phyloP scores from a whole-genome alignment of 1,140 invertebrate genomes.

The Caenorhabditis elegans region DNA sequence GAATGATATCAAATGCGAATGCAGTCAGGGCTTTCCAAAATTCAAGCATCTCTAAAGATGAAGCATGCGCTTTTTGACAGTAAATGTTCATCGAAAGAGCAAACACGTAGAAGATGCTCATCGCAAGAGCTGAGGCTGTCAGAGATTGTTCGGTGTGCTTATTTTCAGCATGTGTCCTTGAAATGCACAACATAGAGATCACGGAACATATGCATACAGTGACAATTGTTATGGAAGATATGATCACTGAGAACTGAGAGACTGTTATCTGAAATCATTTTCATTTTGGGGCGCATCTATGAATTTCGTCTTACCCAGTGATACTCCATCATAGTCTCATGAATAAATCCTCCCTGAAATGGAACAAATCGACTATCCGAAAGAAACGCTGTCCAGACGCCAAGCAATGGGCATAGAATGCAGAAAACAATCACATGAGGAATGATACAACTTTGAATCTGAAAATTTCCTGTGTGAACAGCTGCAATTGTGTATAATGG shows the following conservation, averaged over 20 bases:
- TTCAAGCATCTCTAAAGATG: background rate
- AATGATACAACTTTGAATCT: background rate
- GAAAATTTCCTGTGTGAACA: no score
- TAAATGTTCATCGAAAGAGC: background rate
- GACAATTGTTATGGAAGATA: background rate
- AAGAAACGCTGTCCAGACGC: background rate
- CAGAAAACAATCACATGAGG: background rate
- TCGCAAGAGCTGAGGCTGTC: background rate
- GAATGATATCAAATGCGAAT: background rate
- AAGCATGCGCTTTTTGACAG: background rate
- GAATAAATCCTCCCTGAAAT: background rate
- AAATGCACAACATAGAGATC: background rate
- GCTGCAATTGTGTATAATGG: no score
- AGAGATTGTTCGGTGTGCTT: background rate
- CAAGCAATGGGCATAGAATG: background rate
- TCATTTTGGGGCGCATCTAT: background rate
- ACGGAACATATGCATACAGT: background rate
- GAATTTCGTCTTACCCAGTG: background rate
- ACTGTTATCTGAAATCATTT: background rate
- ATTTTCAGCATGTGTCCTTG: background rate
- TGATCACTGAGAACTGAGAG: background rate
- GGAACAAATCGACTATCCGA: background rate
- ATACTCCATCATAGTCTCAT: background rate
- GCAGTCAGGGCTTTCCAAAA: background rate
- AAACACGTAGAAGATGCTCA: background rate